Conservation (phyloP, 2,797 vertebrate genomes). For the Diplodus puntazzo region DNA sequence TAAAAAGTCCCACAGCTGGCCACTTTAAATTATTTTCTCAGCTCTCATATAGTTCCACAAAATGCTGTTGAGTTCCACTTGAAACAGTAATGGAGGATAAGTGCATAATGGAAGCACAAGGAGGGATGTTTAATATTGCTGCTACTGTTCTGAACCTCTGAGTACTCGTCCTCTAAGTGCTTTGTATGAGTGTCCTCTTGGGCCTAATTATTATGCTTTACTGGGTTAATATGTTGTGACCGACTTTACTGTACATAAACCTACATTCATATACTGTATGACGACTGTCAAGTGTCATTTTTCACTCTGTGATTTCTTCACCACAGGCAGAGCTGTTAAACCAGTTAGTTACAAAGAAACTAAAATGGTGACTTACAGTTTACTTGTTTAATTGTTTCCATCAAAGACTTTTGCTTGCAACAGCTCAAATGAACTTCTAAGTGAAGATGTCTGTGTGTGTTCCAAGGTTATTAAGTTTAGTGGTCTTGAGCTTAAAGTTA, state of each 20-base stretch:
- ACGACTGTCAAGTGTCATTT: background rate
- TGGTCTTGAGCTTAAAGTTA: background rate
- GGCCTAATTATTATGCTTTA: slow-evolving; percentile 6
- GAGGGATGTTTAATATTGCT: slow-evolving; percentile 39
- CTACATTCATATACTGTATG: background rate
- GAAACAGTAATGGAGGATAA: slow-evolving; percentile 58
- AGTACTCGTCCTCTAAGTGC: slow-evolving; percentile 40
- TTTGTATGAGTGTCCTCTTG: slow-evolving; percentile 31
- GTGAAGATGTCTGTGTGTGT: background rate
- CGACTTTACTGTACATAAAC: background rate
- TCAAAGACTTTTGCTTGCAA: background rate
- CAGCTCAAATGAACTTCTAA: background rate
- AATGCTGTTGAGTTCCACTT: slow-evolving; percentile 33
- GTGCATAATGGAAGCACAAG: slow-evolving; percentile 46
- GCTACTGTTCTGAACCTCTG: slow-evolving; percentile 23
- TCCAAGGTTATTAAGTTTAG: background rate
- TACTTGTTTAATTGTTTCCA: background rate
- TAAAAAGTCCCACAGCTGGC: background rate
- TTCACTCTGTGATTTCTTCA: no score
- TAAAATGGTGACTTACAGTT: slow-evolving; percentile 1
- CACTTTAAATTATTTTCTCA: slow-evolving; percentile 42
- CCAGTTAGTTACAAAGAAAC: slow-evolving; percentile 6
- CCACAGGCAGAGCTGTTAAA: background rate
- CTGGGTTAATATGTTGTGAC: slow-evolving; percentile 25
- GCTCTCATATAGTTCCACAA: slow-evolving; percentile 20